Percentiles rank a stretch among this genome's conserved stretches.
These are phyloP conservation scores for Manis pentadactyla DNA, from an alignment of 2,797 vertebrate species.

Conservation along the genomic window DNA sequence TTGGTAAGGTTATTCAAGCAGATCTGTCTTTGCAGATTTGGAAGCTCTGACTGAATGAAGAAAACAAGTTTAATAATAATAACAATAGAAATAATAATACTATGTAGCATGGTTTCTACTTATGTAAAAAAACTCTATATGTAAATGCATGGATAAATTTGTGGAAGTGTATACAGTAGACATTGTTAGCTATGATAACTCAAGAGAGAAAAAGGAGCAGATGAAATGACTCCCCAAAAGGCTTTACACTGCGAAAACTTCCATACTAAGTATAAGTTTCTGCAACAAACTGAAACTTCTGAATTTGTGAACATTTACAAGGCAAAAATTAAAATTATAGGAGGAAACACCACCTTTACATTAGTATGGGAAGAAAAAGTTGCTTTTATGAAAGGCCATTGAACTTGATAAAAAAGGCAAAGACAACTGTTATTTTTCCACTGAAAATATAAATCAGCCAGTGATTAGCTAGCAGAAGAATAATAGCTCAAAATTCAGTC, in stretches of 20 bases:
- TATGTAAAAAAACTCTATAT: not conserved
- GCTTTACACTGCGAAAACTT: not conserved
- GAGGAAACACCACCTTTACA: not conserved
- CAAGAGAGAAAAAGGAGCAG: not conserved
- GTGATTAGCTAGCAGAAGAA: slow-evolving; percentile 10
- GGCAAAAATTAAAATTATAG: slow-evolving; percentile 4
- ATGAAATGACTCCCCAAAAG: not conserved
- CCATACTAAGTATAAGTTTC: not conserved
- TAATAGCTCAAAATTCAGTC: not conserved
- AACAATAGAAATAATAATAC: not conserved
- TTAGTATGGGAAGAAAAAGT: not conserved
- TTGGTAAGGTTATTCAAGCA: not conserved
- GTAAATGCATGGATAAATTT: not conserved
- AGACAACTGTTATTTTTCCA: slow-evolving; percentile 10
- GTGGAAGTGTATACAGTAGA: not conserved
- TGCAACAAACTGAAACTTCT: not conserved
- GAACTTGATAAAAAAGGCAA: not conserved
- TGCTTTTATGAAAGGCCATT: slow-evolving; percentile 8
- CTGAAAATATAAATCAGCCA: not conserved
- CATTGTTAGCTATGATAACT: not conserved
- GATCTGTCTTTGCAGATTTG: not conserved
- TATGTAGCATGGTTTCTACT: not conserved
- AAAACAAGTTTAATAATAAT: not conserved
- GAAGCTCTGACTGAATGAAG: not conserved
- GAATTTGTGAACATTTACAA: not conserved